Conservation (phyloP, 2,797 vertebrate species). For the Eospalax fontanierii region DNA sequence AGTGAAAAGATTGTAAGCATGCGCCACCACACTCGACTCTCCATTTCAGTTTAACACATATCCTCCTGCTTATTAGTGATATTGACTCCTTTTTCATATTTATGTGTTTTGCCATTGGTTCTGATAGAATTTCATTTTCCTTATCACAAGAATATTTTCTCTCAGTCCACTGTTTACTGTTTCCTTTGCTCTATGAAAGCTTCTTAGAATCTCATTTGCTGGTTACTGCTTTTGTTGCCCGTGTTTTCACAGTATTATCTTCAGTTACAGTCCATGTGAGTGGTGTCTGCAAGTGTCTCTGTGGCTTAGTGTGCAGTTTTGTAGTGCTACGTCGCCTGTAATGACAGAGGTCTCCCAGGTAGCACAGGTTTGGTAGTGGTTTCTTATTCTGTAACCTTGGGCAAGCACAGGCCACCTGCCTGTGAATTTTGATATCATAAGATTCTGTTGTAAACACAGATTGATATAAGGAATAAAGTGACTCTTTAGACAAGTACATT, state of each 20-base stretch:
- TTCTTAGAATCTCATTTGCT: background rate
- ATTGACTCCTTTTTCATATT: background rate
- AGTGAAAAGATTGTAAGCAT: background rate
- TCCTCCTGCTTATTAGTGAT: background rate
- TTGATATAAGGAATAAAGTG: conserved; percentile 16
- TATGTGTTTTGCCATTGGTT: background rate
- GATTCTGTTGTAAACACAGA: conserved; percentile 26
- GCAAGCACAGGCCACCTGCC: background rate
- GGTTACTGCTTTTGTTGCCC: background rate
- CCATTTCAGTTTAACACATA: background rate
- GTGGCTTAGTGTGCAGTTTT: background rate
- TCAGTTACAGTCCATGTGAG: background rate
- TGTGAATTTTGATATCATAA: background rate
- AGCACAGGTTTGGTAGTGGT: background rate
- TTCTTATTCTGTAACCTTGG: background rate
- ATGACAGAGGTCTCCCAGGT: background rate
- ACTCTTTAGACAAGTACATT: background rate
- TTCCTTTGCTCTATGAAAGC: background rate
- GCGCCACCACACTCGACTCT: no score
- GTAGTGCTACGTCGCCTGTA: no score
- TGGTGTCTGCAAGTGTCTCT: background rate
- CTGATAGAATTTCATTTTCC: background rate
- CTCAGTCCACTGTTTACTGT: background rate
- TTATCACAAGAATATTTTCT: background rate
- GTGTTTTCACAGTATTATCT: background rate